Evolutionary conservation across 2,888 invertebrate species (phyloP).

Genomic region (Andrena haemorrhoa): DNA sequence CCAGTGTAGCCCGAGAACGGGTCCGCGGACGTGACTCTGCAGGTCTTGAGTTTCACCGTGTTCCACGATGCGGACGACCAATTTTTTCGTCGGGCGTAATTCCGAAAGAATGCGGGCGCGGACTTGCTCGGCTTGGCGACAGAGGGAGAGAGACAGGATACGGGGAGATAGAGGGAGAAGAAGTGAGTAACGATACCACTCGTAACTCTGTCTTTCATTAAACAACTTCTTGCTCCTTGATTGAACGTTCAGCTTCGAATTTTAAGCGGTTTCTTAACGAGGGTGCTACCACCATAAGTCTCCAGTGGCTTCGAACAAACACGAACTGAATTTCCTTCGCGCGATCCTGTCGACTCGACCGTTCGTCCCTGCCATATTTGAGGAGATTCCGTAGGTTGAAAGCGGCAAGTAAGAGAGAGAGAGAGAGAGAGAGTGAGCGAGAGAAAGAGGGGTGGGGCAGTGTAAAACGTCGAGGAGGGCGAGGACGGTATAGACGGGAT

Average conservation of each 20-base stretch:
- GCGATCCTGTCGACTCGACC: constrained; percentile 19
- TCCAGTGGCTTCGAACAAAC: constrained; percentile 18
- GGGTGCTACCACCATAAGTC: neutral
- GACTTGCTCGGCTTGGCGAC: neutral
- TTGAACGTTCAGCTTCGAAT: constrained; percentile 12
- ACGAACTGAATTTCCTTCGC: constrained; percentile 32
- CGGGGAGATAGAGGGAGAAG: constrained; percentile 6
- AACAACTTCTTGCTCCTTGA: constrained; percentile 24
- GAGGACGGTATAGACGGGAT: neutral
- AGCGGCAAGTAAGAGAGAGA: constrained; percentile 19
- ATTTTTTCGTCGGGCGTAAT: constrained; percentile 50
- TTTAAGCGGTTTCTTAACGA: constrained; percentile 13
- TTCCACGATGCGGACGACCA: constrained; percentile 22
- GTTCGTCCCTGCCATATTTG: constrained; percentile 44
- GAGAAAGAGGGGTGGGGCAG: neutral
- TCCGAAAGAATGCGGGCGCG: constrained; percentile 44
- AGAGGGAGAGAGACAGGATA: neutral
- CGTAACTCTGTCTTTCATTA: constrained; percentile 31
- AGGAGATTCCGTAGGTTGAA: constrained; percentile 30
- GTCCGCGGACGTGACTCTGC: neutral
- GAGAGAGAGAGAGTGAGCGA: neutral
- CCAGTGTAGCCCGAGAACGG: neutral
- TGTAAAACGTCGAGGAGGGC: neutral
- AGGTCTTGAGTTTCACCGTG: neutral
- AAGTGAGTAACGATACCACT: constrained; percentile 5